Conservation (phyloP, 2,888 invertebrate genomes). For the Eucera pruinosa region DNA sequence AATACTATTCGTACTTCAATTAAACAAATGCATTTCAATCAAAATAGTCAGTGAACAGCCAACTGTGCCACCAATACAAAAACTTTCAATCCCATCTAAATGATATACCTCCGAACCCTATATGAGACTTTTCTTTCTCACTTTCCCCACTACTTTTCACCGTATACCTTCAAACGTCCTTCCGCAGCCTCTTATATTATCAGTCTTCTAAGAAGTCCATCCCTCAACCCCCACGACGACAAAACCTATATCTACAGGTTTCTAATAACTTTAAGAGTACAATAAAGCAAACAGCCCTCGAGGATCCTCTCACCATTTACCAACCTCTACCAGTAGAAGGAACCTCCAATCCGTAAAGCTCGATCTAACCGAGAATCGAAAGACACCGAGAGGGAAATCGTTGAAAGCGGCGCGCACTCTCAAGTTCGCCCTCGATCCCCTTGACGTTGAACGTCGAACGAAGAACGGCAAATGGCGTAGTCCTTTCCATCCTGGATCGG, state of each 20-base stretch:
- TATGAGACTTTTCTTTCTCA: neutral
- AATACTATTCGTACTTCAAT: too few relatives aligned
- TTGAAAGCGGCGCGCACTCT: neutral
- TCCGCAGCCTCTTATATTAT: neutral
- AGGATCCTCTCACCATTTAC: neutral
- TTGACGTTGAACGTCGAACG: neutral
- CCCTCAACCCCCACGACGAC: neutral
- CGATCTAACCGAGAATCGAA: neutral
- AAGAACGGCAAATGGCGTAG: neutral
- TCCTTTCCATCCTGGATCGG: neutral
- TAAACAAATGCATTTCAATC: too few relatives aligned
- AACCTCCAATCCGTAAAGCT: neutral
- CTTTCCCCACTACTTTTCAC: neutral
- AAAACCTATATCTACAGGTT: neutral
- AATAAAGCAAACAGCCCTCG: constrained; percentile 10
- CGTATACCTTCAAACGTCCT: neutral
- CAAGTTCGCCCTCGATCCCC: neutral
- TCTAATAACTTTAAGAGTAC: constrained; percentile 20
- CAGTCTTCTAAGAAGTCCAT: neutral
- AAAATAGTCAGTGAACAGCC: too few relatives aligned
- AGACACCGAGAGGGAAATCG: constrained; percentile 5
- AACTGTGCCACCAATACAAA: too few relatives aligned
- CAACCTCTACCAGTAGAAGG: too few relatives aligned
- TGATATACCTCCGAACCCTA: neutral
- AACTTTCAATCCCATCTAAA: constrained; percentile 1